These are phyloP conservation scores for Sebastes steindachneri DNA, from an alignment of 2,797 vertebrate genomes.

Conservation along the genomic window DNA sequence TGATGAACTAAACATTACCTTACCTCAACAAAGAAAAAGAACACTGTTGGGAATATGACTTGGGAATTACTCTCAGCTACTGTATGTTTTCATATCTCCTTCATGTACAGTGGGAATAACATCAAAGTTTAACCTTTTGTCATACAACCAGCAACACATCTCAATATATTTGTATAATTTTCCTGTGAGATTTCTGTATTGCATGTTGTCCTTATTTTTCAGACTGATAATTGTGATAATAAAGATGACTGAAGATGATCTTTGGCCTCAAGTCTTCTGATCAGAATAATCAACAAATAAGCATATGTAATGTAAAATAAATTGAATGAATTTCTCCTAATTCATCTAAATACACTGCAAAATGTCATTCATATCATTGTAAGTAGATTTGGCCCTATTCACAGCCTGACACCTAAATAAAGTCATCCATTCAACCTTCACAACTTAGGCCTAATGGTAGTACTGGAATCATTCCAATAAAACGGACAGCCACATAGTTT, in stretches of 20 bases:
- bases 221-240: constrained; percentile 68
- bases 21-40: constrained; percentile 73
- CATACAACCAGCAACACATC: constrained; percentile 68
- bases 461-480: constrained; percentile 16
- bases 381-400: not conserved
- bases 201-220: constrained; percentile 65
- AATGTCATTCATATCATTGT: not conserved
- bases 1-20: constrained; percentile 69
- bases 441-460: not conserved
- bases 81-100: constrained; percentile 68
- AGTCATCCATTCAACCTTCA: constrained; percentile 13
- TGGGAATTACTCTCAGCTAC: constrained; percentile 58
- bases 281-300: constrained; percentile 1
- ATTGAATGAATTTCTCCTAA: not conserved
- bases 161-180: constrained; percentile 80
- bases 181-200: constrained; percentile 59
- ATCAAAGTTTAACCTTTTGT: constrained; percentile 63
- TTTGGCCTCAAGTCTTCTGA: constrained; percentile 21
- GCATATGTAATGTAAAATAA: not conserved
- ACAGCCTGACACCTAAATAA: not conserved
- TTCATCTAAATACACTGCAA: not conserved
- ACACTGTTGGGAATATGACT: constrained; percentile 57
- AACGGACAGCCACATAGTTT: not conserved
- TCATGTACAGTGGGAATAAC: constrained; percentile 65
- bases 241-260: constrained; percentile 63